Conservation (phyloP, 2,888 invertebrate genomes). For the Hermodice carunculata region DNA sequence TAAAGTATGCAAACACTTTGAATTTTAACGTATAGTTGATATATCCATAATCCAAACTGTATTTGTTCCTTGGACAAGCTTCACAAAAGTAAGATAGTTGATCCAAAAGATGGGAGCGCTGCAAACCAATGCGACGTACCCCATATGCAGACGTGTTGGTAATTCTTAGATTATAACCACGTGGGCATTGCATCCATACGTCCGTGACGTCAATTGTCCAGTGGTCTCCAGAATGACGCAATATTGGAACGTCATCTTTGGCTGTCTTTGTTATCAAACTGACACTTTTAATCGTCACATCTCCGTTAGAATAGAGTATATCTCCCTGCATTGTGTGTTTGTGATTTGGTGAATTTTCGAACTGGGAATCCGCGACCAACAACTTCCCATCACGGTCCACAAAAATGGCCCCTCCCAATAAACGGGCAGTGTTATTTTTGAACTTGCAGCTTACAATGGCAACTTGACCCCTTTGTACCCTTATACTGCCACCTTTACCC, state of each 20-base stretch:
- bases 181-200: conserved; percentile 42
- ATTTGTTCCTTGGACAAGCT: conserved; percentile 42
- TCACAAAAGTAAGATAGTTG: conserved; percentile 45
- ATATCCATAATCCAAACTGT: conserved; percentile 43
- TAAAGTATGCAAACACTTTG: conserved; percentile 36
- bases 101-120: conserved; percentile 34
- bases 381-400: conserved; percentile 40
- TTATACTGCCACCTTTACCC: conserved; percentile 42
- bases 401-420: conserved; percentile 40
- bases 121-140: conserved; percentile 27
- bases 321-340: conserved; percentile 42
- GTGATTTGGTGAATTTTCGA: conserved; percentile 32
- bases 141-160: conserved; percentile 45
- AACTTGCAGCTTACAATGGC: conserved; percentile 26
- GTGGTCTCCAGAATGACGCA: conserved; percentile 43
- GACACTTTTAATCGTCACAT: conserved; percentile 30
- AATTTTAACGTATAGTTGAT: conserved; percentile 42
- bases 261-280: conserved; percentile 29
- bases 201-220: conserved; percentile 42
- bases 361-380: conserved; percentile 18
- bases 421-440: conserved; percentile 36
- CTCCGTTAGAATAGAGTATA: conserved; percentile 44
- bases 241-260: conserved; percentile 31
- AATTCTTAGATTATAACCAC: conserved; percentile 36
- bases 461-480: conserved; percentile 35